Evolutionary conservation across 2,888 invertebrate genomes (phyloP).

Genomic region (Hypolimnas misippus): DNA sequence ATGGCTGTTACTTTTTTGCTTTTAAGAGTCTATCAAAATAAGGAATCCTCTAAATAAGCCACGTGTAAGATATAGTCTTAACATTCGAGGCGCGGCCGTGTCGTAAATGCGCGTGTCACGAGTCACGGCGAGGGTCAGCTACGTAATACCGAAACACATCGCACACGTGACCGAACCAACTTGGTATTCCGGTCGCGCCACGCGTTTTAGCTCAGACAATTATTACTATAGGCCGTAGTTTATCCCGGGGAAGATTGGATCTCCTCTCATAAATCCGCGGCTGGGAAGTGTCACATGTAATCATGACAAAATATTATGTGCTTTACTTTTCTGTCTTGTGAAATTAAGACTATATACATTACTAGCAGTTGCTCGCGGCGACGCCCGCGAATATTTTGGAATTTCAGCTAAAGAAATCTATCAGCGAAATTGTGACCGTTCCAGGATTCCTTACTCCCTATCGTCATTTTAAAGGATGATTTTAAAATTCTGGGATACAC

Average conservation of each 20-base stretch:
- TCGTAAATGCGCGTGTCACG: slow-evolving; percentile 11
- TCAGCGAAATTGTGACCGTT: too few relatives aligned
- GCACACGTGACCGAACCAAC: slow-evolving; percentile 9
- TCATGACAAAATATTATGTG: neutral
- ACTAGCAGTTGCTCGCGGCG: too few relatives aligned
- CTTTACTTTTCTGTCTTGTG: neutral
- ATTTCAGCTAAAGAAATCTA: too few relatives aligned
- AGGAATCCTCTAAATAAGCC: too few relatives aligned
- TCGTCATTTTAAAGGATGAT: too few relatives aligned
- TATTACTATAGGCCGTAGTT: neutral
- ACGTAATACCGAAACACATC: neutral
- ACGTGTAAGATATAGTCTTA: neutral
- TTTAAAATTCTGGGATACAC: too few relatives aligned
- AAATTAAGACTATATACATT: too few relatives aligned
- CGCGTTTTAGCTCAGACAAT: slow-evolving; percentile 7
- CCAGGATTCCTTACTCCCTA: too few relatives aligned
- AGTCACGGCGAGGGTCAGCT: neutral
- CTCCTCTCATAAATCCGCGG: neutral
- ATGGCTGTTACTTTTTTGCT: too few relatives aligned
- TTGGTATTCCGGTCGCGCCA: neutral
- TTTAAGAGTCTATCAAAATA: too few relatives aligned
- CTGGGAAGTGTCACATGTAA: slow-evolving; percentile 2
- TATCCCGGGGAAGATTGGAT: slow-evolving; percentile 3
- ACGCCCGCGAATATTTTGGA: too few relatives aligned
- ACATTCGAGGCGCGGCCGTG: slow-evolving; percentile 1